Base-by-base conservation (phyloP, 2,113 vertebrate genomes). In the Tupaia tana region DNA sequence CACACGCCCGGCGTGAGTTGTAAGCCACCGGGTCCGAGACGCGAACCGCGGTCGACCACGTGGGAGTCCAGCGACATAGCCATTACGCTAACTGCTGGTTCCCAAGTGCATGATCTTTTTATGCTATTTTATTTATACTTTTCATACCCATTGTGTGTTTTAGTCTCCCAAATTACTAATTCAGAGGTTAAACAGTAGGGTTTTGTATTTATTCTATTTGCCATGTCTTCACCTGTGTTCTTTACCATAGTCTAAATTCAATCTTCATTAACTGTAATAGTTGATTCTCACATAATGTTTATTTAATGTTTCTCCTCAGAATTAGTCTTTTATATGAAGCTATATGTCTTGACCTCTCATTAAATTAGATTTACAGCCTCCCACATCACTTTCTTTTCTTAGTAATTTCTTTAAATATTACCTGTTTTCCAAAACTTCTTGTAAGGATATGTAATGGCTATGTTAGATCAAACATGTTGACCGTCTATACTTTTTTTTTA, bases 331-430 rank as follows among this genome's bases (percentile, higher is more conserved):
- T 93, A 92, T 91, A 52, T 22, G 75, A 91, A 94, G 67, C 74
- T 69, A 24, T 5, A 71, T 91, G 58, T 74, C 79, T 96, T 92
- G 80, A 87, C 7, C 71, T 92, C 80, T 94, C 84, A 96, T 94
- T 95, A 94, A 91, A 94, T 79, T 95, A 96, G n/a, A 96, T 94
- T 96, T 95, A 90, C 2, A 95, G 11, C 25, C 67, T 94, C 67
- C 84, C 64, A 83, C 31, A 59, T 27, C 43, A 59, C n/a, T 52
- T 87, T 85, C 93, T 64, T 14, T n/a, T 88, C 87, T 91, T 70
- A 90, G 86, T 89, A 43, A 93, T 83, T 91, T 94, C 59, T 85
- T 96, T 88, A n/a, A 94, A 77, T 75, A 87, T 94, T 85, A 79
- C 16, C 16, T 58, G 20, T 69, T 93, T 95, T 52, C n/a, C 66